These are phyloP conservation scores for Crenichthys baileyi DNA, from an alignment of 2,797 vertebrate species.

Conservation along the genomic window DNA sequence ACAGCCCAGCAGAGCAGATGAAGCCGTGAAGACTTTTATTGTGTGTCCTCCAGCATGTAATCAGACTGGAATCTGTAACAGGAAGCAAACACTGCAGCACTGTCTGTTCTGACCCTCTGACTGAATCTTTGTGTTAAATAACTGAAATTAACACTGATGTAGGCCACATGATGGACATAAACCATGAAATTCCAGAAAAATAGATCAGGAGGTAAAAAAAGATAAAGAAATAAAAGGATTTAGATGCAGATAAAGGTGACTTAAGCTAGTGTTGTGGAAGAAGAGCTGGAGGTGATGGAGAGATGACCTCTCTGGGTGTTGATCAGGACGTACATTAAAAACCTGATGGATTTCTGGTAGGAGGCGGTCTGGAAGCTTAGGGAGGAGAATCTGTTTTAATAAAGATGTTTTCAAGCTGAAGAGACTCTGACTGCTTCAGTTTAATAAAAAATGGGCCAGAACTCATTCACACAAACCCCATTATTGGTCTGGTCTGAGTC, in stretches of 20 bases:
- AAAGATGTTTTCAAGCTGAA: too few species aligned
- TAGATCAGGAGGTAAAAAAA: not conserved
- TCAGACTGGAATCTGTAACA: constrained; percentile 45
- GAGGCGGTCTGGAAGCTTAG: too few species aligned
- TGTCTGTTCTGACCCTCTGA: constrained; percentile 20
- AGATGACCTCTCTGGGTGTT: too few species aligned
- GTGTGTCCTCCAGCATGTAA: constrained; percentile 31
- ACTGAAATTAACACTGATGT: constrained; percentile 9
- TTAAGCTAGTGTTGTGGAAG: not conserved
- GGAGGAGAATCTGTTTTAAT: too few species aligned
- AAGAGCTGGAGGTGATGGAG: not conserved
- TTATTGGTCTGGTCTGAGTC: too few species aligned
- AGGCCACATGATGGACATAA: constrained; percentile 17
- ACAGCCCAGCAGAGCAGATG: not conserved
- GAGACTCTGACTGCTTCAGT: too few species aligned
- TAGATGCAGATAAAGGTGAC: constrained; percentile 1
- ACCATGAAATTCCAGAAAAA: constrained; percentile 9
- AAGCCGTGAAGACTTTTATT: constrained; percentile 25
- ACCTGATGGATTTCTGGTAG: too few species aligned
- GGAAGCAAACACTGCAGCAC: constrained; percentile 31
- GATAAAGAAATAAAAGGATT: not conserved
- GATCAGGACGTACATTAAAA: too few species aligned
- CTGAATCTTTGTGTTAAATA: constrained; percentile 5
- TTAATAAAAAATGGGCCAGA: too few species aligned
- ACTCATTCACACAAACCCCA: too few species aligned